Conservation (phyloP, 2,113 vertebrate species). For the Xyliphius kryptos region DNA sequence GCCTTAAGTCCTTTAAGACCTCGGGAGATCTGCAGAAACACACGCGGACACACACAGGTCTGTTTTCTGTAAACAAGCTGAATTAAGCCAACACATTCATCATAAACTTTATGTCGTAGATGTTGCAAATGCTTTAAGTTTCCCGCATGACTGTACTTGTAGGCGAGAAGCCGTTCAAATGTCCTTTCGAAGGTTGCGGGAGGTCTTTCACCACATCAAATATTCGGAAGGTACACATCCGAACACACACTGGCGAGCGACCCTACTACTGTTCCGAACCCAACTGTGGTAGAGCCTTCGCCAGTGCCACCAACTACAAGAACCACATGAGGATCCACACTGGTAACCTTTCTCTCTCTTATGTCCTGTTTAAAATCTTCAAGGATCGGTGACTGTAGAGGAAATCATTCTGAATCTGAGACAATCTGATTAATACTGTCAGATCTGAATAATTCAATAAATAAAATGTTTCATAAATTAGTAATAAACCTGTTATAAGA, state of each 20-base stretch:
- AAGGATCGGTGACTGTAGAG: neutral
- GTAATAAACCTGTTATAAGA: too few species aligned
- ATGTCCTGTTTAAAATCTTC: neutral
- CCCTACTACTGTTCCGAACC: conserved; percentile 96
- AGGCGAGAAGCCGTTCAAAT: conserved; percentile 97
- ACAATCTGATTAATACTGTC: too few species aligned
- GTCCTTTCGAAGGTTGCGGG: conserved; percentile 89
- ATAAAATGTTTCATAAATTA: too few species aligned
- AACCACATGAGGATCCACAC: conserved; percentile 99
- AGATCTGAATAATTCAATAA: too few species aligned
- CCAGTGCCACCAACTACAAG: conserved; percentile 97
- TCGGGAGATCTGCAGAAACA: conserved; percentile 97
- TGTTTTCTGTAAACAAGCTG: too few species aligned
- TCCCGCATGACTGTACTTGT: neutral
- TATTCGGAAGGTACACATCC: conserved; percentile 96
- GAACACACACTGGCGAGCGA: conserved; percentile 93
- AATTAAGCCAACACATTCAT: neutral
- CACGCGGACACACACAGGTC: conserved; percentile 94
- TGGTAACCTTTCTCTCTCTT: conserved; percentile 58
- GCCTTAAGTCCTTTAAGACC: conserved; percentile 95
- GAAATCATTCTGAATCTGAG: too few species aligned
- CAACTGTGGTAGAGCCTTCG: conserved; percentile 89
- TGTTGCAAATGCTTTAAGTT: neutral
- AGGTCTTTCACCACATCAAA: conserved; percentile 97
- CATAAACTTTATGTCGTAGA: too few species aligned